Base-by-base conservation (phyloP, 2,888 invertebrate genomes). In the Blera fallax region DNA sequence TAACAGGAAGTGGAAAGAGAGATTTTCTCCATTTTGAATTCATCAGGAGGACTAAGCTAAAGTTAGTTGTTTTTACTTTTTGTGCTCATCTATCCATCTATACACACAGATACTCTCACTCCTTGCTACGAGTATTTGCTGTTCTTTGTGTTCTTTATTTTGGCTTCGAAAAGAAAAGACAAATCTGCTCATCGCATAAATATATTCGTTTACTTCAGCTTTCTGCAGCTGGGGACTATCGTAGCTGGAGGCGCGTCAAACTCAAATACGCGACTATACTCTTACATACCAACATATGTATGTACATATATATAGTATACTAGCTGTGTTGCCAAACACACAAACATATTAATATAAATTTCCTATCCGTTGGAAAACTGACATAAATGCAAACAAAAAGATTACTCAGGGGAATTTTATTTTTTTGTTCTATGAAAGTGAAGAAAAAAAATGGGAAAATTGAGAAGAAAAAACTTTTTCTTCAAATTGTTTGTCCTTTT, bases 141-240 rank as follows among this genome's bases (percentile, higher is more conserved):
- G 16, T 43, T 69, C 52, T 64, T 79, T 83, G 73, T 64, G 32
- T 73, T 69, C 58, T 56, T 84, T 74, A 48, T 79, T 64, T 84
- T 79, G 67, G 62, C 64, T 69, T 60, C 34, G 50, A 56, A 69
- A 69, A 50, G 74, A 56, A 79, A 74, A 69, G 80, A 84, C 80
- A 84, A 78, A 83, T 79, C 79, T 84, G 73, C 74, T 79, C 74
- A 84, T 84, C 67, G 79, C 67, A 74, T 80, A 78, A 73, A 79
- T 84, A 73, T 79, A 84, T 84, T 79, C 79, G 80, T 69, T 73
- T 80, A 80, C 74, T 50, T 69, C 54, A 74, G 69, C 27, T 67
- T 54, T 67, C 60, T 72, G 43, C 74, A 78, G 70, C 64, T 72
- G 82, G 32, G 56, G 48, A 73, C 60, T 73, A 37, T 73, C 67